Conservation (phyloP, 2,888 invertebrate species). For the Scaptomyza caliginosa region DNA sequence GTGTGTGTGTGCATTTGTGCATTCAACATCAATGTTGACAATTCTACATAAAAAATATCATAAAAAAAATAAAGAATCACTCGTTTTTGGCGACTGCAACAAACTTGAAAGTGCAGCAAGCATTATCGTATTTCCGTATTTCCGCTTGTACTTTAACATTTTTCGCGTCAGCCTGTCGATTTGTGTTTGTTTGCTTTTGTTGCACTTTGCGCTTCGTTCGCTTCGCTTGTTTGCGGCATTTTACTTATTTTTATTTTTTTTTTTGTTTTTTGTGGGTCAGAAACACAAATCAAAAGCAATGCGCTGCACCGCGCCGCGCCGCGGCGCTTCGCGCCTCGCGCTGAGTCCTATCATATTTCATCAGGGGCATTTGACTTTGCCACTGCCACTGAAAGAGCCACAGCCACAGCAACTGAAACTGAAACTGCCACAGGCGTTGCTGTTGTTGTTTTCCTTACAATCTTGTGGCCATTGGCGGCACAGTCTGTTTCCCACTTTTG, state of each 20-base stretch:
- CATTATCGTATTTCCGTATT: constrained; percentile 58
- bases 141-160: constrained; percentile 57
- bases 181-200: constrained; percentile 44
- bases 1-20: constrained; percentile 34
- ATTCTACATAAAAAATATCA: background rate
- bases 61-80: background rate
- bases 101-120: constrained; percentile 39
- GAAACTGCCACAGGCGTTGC: constrained; percentile 2
- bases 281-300: constrained; percentile 75
- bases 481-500: constrained; percentile 35
- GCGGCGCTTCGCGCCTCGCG: constrained; percentile 52
- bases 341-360: constrained; percentile 75
- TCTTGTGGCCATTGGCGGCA: constrained; percentile 12
- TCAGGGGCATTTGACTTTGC: constrained; percentile 58
- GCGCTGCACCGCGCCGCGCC: too few relatives aligned
- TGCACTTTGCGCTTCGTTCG: constrained; percentile 29
- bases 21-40: constrained; percentile 42
- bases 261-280: constrained; percentile 76
- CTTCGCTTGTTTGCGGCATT: constrained; percentile 68
- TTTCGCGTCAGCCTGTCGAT: constrained; percentile 47
- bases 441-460: constrained; percentile 16
- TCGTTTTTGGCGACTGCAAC: background rate
- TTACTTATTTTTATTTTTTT: constrained; percentile 52
- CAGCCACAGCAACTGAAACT: background rate
- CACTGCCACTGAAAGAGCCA: background rate